A percentile compares a stretch with the other conserved stretches of the same genome.
phyloP scores from a whole-genome alignment of 2,113 vertebrate genomes.

The Isichthys henryi region DNA sequence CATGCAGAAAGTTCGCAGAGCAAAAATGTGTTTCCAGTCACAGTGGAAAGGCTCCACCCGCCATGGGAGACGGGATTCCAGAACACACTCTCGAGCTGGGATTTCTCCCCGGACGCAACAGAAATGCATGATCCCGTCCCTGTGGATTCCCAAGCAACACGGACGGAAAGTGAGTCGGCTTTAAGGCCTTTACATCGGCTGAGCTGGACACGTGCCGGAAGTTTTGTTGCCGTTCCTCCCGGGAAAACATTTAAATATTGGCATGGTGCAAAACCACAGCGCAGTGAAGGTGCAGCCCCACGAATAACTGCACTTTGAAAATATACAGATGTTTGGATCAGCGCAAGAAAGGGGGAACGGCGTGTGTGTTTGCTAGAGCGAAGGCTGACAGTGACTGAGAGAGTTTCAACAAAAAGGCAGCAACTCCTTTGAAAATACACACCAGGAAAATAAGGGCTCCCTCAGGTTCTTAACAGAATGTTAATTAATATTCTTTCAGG shows the following conservation, averaged over 20 bases:
- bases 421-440: background rate
- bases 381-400: constrained; percentile 2
- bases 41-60: background rate
- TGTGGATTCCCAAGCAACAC: background rate
- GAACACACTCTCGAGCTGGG: constrained; percentile 6
- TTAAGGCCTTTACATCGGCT: background rate
- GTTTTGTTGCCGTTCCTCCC: constrained; percentile 20
- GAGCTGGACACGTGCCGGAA: background rate
- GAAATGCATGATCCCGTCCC: background rate
- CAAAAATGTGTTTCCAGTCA: constrained; percentile 22
- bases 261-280: constrained; percentile 36
- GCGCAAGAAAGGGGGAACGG: constrained; percentile 42
- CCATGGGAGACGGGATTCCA: background rate
- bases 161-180: background rate
- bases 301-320: constrained; percentile 26
- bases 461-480: background rate
- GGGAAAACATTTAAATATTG: constrained; percentile 41
- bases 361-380: constrained; percentile 29
- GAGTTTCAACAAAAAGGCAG: constrained; percentile 12
- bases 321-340: constrained; percentile 38
- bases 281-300: constrained; percentile 22
- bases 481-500: background rate
- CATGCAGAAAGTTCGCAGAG: constrained; percentile 20
- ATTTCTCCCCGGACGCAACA: background rate
- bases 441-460: background rate